Evolutionary conservation across 1,140 invertebrate genomes (phyloP), one percentile per base, ranked within the genome.

Genomic region (Drosophila nebulosa): DNA sequence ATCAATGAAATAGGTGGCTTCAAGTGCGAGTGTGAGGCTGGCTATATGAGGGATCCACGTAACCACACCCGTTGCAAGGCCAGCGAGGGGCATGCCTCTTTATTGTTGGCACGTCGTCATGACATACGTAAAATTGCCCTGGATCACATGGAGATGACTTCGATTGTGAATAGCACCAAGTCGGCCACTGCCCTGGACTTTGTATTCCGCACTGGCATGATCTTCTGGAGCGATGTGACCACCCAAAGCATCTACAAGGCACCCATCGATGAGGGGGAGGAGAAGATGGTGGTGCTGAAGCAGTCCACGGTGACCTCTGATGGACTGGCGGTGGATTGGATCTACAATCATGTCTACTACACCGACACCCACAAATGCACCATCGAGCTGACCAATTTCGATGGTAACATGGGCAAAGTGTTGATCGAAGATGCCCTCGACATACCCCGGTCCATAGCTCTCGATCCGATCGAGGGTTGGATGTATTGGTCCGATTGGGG

Each of bases 401-500:
- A 98, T 90, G 97, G 97, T 5, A 96, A 95, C 83, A 97, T 97
- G 95, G 94, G 96, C 64, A 97, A 96, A 92, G 95, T 96, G 1
- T 93, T 99, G 3, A 95, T 99, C 56, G 94, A 93, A 68, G 95
- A 96, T 89, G 93, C 94, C 14, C 92, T 99, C 7, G 96, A 99
- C 90, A 97, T 99, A 91, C 98, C 99, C 0, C 94, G 98, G 84
- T 97, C 97, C 1, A 98, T 99, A 75, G 97, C 97, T 12, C 92
- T 99, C 9, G 98, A 99, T 94, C 98, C 98, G 24, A 92, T 97
- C n/a, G 96, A 98, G 78, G 97, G 97, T 3, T 98, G 97, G 95
- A 96, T 99, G 95, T 99, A 97, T 92, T 99, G 98, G 98, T 97
- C 96, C 0, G 98, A 99, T 91, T 99, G 98, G 97, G 98, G 98